Conservation (phyloP, 2,113 vertebrate genomes). For the Melanocharis versteri region DNA sequence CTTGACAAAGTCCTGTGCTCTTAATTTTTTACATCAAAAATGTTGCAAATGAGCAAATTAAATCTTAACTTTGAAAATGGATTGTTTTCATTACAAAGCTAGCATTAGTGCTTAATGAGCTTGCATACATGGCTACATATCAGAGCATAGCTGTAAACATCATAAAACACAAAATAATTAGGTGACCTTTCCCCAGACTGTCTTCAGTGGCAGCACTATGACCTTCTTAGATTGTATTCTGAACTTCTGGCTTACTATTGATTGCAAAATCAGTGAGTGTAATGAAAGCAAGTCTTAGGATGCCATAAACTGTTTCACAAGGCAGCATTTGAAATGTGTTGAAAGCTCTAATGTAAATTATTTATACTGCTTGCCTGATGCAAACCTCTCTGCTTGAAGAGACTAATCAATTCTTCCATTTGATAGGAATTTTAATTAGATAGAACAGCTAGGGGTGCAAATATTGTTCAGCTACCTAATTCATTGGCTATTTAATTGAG, state of each 20-base stretch:
- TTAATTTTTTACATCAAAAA: slow-evolving; percentile 51
- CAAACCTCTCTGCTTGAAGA: slow-evolving; percentile 67
- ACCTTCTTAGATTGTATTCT: slow-evolving; percentile 52
- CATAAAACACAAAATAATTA: slow-evolving; percentile 49
- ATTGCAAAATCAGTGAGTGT: slow-evolving; percentile 53
- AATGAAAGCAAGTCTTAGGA: slow-evolving; percentile 38
- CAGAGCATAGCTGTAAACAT: slow-evolving; percentile 40
- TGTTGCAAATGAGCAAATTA: slow-evolving; percentile 48
- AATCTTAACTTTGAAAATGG: slow-evolving; percentile 46
- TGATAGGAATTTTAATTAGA: slow-evolving; percentile 76
- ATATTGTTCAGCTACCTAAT: slow-evolving; percentile 51
- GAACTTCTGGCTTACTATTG: slow-evolving; percentile 41
- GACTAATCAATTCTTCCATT: slow-evolving; percentile 67
- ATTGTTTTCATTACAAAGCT: slow-evolving; percentile 65
- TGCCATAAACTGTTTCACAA: slow-evolving; percentile 58
- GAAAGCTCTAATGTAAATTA: slow-evolving; percentile 69
- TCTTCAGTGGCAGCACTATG: slow-evolving; percentile 41
- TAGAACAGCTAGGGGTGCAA: slow-evolving; percentile 67
- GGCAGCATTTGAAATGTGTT: slow-evolving; percentile 57
- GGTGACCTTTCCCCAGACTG: slow-evolving; percentile 57
- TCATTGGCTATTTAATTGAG: slow-evolving; percentile 61
- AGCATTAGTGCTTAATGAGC: slow-evolving; percentile 57
- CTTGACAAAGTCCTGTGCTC: neutral
- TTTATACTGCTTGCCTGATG: slow-evolving; percentile 68
- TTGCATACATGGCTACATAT: slow-evolving; percentile 4